Percentiles rank a stretch among this genome's conserved stretches.
Conservation (phyloP, 2,113 vertebrate genomes). For the Delphinus delphis region DNA sequence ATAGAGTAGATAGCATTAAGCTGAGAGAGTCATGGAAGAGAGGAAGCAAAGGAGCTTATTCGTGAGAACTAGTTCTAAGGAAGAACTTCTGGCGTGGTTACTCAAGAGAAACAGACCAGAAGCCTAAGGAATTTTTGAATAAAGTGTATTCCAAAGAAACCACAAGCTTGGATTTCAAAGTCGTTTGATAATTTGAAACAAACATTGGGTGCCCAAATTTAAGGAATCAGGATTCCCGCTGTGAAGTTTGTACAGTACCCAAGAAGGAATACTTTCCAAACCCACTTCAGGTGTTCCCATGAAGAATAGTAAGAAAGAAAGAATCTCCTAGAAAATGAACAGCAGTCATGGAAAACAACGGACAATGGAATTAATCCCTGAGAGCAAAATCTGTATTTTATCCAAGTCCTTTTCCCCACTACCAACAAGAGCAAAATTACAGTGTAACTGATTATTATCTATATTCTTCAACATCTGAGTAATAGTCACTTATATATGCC, state of each 20-base stretch:
- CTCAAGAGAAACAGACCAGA: background rate
- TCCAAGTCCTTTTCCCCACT: background rate
- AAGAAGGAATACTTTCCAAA: background rate
- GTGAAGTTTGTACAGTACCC: background rate
- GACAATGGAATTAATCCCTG: background rate
- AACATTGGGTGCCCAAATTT: background rate
- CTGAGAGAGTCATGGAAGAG: background rate
- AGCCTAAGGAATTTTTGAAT: background rate
- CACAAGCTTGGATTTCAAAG: background rate
- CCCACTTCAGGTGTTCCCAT: background rate
- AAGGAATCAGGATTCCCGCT: background rate
- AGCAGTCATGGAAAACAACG: background rate
- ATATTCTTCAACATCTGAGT: background rate
- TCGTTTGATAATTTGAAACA: background rate
- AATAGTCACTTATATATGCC: background rate
- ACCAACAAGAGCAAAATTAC: background rate
- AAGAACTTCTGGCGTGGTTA: background rate
- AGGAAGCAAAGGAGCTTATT: background rate
- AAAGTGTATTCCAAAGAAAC: background rate
- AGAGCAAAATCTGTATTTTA: slow-evolving; percentile 10
- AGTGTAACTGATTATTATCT: background rate
- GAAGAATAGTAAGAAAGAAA: background rate
- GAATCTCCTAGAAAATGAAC: background rate
- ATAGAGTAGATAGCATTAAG: background rate
- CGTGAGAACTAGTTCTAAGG: background rate